Evolutionary conservation across 2,888 invertebrate species (phyloP).

Genomic region (Sarcophaga subvicina): DNA sequence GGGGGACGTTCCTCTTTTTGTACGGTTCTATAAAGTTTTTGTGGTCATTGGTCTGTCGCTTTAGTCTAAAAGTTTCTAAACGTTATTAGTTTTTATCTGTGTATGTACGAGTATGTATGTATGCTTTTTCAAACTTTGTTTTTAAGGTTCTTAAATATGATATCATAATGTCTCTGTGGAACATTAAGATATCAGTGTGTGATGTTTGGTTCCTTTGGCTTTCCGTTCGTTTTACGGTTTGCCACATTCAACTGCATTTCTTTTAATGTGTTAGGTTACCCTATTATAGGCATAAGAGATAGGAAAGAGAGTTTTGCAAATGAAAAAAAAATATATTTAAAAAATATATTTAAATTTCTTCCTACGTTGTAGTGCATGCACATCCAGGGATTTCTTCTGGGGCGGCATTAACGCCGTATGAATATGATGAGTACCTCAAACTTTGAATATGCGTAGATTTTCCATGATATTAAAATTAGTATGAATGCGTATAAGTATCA

Average conservation of each 20-base stretch:
- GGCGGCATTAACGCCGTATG: too few species aligned
- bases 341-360: too few species aligned
- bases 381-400: too few species aligned
- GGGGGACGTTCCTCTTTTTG: constrained; percentile 12
- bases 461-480: too few species aligned
- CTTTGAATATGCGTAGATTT: too few species aligned
- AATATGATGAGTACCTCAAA: too few species aligned
- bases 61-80: constrained; percentile 59
- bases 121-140: constrained; percentile 32
- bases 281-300: constrained; percentile 18
- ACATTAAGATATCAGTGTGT: constrained; percentile 65
- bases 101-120: constrained; percentile 10
- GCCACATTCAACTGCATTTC: constrained; percentile 29
- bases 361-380: too few species aligned
- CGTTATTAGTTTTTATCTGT: constrained; percentile 62
- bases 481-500: too few species aligned
- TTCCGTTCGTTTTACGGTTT: constrained; percentile 21
- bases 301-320: not conserved
- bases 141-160: constrained; percentile 62
- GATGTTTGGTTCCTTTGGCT: constrained; percentile 26
- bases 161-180: constrained; percentile 67
- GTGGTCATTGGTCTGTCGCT: constrained; percentile 15
- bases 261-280: not conserved
- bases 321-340: too few species aligned
- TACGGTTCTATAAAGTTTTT: not conserved